These are phyloP conservation scores for Trogon surrucura DNA, from an alignment of 2,113 vertebrate genomes.

Conservation along the genomic window DNA sequence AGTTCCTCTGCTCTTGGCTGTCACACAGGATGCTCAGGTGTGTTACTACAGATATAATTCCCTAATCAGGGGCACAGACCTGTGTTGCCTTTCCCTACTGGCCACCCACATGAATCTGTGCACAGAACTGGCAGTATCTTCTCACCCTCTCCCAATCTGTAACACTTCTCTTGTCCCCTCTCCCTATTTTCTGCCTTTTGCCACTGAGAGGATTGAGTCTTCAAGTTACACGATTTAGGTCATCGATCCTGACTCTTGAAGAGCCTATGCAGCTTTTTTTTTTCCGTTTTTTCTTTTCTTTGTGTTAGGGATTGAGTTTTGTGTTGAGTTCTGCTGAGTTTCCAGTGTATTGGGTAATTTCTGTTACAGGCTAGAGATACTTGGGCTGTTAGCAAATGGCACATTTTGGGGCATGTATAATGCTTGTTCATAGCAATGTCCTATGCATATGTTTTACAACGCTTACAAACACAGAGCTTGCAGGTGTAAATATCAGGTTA, in stretches of 20 bases:
- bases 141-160: not conserved
- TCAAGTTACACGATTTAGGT: not conserved
- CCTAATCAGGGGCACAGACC: not conserved
- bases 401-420: accelerated
- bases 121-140: not conserved
- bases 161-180: not conserved
- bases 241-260: not conserved
- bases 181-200: not conserved
- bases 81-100: accelerated
- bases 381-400: not conserved
- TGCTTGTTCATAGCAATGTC: not conserved
- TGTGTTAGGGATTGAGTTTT: not conserved
- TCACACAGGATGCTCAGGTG: not conserved
- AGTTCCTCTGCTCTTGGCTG: not conserved
- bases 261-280: not conserved
- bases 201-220: not conserved
- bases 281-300: not conserved
- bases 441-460: not conserved
- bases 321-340: not conserved
- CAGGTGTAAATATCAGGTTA: slow-evolving; percentile 22
- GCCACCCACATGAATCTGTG: not conserved
- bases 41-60: not conserved
- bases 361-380: not conserved
- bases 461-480: not conserved
- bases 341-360: not conserved